phyloP scores from a whole-genome alignment of 2,888 invertebrate species.

The Pseudococcus jackbeardsleyi region DNA sequence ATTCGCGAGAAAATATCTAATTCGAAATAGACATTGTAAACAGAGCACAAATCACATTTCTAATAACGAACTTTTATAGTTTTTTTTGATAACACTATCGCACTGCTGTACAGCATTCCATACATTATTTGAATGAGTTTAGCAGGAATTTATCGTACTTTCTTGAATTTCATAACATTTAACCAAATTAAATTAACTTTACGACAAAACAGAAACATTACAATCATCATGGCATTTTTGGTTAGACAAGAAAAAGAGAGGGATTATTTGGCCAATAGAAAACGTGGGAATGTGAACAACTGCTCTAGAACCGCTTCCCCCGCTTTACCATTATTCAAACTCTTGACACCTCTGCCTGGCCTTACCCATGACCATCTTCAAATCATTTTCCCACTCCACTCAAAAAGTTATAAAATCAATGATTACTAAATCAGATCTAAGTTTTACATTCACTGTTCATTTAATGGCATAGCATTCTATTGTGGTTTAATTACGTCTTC shows the following conservation, averaged over 20 bases:
- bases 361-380: conserved; percentile 61
- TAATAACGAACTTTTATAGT: conserved; percentile 22
- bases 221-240: conserved; percentile 63
- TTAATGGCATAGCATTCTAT: not conserved
- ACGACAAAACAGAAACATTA: conserved; percentile 54
- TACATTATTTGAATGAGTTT: conserved; percentile 4
- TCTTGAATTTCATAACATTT: conserved; percentile 55
- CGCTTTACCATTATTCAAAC: conserved; percentile 56
- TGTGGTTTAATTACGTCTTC: not conserved
- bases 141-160: not conserved
- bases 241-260: conserved; percentile 63
- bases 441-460: not conserved
- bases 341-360: conserved; percentile 64
- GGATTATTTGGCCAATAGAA: conserved; percentile 60
- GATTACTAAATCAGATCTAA: conserved; percentile 51
- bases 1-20: not conserved
- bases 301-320: conserved; percentile 59
- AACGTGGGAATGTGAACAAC: conserved; percentile 65
- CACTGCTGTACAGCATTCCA: not conserved
- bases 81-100: not conserved
- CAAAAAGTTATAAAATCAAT: conserved; percentile 56
- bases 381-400: conserved; percentile 63
- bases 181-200: conserved; percentile 56
- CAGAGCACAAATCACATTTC: conserved; percentile 53
- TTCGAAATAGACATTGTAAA: not conserved